Base-by-base conservation (phyloP, 2,797 vertebrate species). In the Ctenopoma kingsleyae region DNA sequence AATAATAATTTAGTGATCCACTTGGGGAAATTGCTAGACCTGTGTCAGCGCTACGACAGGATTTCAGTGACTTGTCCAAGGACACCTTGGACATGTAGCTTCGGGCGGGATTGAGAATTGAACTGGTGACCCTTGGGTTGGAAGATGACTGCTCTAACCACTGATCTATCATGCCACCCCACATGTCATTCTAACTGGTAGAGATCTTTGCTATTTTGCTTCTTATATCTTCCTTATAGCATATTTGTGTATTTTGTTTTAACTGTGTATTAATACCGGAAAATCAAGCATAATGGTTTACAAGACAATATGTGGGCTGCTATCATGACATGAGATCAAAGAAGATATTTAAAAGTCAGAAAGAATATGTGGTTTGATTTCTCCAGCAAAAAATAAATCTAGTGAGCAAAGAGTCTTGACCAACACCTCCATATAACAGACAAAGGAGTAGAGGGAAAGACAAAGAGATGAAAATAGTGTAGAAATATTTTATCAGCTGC, bases 361-460 rank as follows among this genome's bases (percentile, higher is more conserved):
- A 65, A 61, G 30, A 36, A 61, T 58, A 47, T 32, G n/a, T 20
- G 12, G 9, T 55, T 70, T 69, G 40, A 49, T 57, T 46, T 67
- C 1, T 0, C 13, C 1, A 12, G 57, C 49, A 64, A 50, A 44
- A 56, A 62, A 66, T 55, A 54, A 66, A 65, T 6, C 17, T 12
- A 7, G 32, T 10, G 50, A 74, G 71, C 47, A 57, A 64, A 71
- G 35, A 27, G 60, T 59, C 51, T 53, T 67, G 62, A 78, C 67
- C 61, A 75, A 67, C 35, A 63, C 62, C 63, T 68, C 41, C 50
- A 2, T 41, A 44, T 41, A 36, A 61, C 41, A 71, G 52, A 57
- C 22, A n/a, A 19, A 52, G 56, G 19, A 57, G 9, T 23, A 60
- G 40, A 56, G 7, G 47, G 22, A 10, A 46, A 57, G 30, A 56